Percentiles rank a stretch among this genome's conserved stretches.
Conservation (phyloP, 2,888 invertebrate genomes). For the Apotomis turbidana region DNA sequence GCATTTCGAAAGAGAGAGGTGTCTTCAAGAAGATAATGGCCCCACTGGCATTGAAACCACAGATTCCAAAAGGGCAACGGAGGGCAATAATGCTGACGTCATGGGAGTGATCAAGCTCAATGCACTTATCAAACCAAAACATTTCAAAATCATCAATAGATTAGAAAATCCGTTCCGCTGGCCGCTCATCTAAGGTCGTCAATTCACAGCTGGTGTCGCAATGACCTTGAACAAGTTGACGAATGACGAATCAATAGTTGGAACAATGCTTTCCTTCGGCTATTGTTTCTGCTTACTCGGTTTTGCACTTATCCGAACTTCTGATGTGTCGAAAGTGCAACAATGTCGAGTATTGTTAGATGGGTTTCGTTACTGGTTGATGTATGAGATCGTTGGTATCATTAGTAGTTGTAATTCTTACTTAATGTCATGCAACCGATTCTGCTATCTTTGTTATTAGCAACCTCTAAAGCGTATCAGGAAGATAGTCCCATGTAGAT, state of each 20-base stretch:
- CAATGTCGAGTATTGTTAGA: conserved; percentile 28
- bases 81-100: background rate
- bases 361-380: conserved; percentile 29
- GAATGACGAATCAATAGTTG: conserved; percentile 38
- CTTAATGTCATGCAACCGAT: background rate
- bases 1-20: too few species aligned
- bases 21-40: too few species aligned
- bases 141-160: conserved; percentile 27
- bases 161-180: conserved; percentile 24
- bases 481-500: too few species aligned
- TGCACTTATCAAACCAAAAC: background rate
- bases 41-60: background rate
- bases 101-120: background rate
- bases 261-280: conserved; percentile 40
- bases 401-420: conserved; percentile 1
- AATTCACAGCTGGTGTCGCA: conserved; percentile 29
- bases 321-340: conserved; percentile 34
- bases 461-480: too few species aligned
- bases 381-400: background rate
- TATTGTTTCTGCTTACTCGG: conserved; percentile 40
- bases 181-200: conserved; percentile 21
- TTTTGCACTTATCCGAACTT: conserved; percentile 38
- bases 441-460: background rate
- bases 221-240: conserved; percentile 39
- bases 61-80: background rate